phyloP scores from a whole-genome alignment of 2,888 invertebrate genomes.

The Agrochola lychnidis region DNA sequence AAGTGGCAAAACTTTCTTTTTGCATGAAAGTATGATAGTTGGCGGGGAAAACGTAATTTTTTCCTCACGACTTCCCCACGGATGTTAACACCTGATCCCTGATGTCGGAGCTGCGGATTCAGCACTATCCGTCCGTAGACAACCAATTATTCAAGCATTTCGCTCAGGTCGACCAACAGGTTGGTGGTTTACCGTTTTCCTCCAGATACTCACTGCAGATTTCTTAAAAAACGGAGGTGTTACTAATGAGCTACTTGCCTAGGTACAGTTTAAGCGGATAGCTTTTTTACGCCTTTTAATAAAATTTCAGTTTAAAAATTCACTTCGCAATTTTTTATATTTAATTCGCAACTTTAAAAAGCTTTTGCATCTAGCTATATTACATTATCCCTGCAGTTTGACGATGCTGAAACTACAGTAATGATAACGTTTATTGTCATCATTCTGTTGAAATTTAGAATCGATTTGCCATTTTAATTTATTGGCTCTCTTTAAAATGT shows the following conservation, averaged over 20 bases:
- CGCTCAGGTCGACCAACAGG: conserved; percentile 83
- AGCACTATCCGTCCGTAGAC: conserved; percentile 79
- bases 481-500: conserved; percentile 57
- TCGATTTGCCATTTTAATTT: conserved; percentile 58
- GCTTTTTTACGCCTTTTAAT: conserved; percentile 59
- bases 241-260: conserved; percentile 70
- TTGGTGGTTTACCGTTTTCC: conserved; percentile 81
- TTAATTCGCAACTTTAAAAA: conserved; percentile 35
- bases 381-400: conserved; percentile 35
- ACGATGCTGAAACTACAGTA: conserved; percentile 31
- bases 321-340: conserved; percentile 34
- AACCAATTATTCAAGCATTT: conserved; percentile 87
- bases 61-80: conserved; percentile 83
- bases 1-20: conserved; percentile 68
- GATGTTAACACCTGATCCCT: conserved; percentile 87
- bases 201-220: conserved; percentile 72
- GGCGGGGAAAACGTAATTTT: conserved; percentile 65
- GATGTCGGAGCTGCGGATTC: conserved; percentile 71
- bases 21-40: conserved; percentile 66
- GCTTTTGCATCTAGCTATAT: conserved; percentile 22
- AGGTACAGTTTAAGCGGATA: conserved; percentile 63
- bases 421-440: conserved; percentile 56
- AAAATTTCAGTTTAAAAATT: conserved; percentile 58
- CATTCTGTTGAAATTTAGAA: conserved; percentile 54
- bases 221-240: conserved; percentile 75